These are phyloP conservation scores for Calephelis perditalis DNA, from an alignment of 2,888 invertebrate species.

Conservation along the genomic window DNA sequence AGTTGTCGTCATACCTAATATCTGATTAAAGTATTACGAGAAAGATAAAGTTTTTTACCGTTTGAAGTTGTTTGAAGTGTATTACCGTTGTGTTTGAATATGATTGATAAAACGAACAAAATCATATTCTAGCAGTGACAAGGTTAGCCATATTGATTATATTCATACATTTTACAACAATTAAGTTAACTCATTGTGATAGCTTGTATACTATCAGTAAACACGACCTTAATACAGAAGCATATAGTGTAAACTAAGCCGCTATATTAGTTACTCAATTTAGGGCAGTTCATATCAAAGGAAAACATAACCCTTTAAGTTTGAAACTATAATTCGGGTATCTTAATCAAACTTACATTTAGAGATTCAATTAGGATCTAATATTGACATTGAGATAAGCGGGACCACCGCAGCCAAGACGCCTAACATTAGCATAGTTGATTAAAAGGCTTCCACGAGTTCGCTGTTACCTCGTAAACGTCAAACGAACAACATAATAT, in stretches of 20 bases:
- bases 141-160: no score
- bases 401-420: conserved; percentile 48
- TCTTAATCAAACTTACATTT: conserved; percentile 60
- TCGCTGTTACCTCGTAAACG: conserved; percentile 72
- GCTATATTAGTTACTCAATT: conserved; percentile 23
- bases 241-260: conserved; percentile 4
- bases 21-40: no score
- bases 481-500: conserved; percentile 68
- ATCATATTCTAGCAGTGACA: no score
- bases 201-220: background rate
- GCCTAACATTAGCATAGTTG: conserved; percentile 75
- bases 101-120: no score
- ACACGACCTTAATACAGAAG: background rate
- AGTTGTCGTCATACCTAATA: no score
- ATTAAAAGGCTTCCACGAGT: conserved; percentile 71
- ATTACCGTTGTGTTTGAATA: no score
- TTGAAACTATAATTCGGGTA: conserved; percentile 35
- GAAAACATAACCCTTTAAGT: conserved; percentile 30
- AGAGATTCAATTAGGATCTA: conserved; percentile 65
- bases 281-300: conserved; percentile 20
- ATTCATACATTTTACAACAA: no score
- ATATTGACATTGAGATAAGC: conserved; percentile 66
- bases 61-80: no score
- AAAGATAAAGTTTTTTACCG: no score
- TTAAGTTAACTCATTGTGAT: no score